Evolutionary conservation across 2,797 vertebrate species (phyloP).

Genomic region (Phaenicophaeus curvirostris): DNA sequence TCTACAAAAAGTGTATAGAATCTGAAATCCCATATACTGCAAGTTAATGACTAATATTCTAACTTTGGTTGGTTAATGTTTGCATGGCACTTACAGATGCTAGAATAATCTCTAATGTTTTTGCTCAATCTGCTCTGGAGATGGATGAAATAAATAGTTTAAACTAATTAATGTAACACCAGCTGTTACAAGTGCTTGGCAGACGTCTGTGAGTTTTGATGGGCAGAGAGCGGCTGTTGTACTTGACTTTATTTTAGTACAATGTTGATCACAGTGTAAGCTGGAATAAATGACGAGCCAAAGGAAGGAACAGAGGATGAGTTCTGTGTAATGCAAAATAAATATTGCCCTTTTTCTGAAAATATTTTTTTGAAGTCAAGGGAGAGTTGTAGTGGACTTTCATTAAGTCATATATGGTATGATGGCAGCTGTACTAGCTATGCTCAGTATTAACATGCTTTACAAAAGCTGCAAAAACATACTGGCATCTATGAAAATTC

Average conservation of each 20-base stretch:
- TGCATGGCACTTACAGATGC: constrained; percentile 99
- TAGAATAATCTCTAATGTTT: constrained; percentile 99
- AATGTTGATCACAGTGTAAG: constrained; percentile 96
- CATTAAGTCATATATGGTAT: constrained; percentile 50
- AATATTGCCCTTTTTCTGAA: constrained; percentile 74
- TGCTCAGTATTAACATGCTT: constrained; percentile 1
- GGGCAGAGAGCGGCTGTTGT: constrained; percentile 90
- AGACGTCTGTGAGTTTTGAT: constrained; percentile 99
- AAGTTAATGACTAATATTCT: constrained; percentile 88
- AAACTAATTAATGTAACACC: constrained; percentile 99
- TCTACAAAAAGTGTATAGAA: constrained; percentile 31
- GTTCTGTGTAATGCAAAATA: constrained; percentile 76
- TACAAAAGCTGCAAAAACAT: constrained; percentile 28
- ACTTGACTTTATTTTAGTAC: constrained; percentile 97
- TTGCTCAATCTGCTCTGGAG: constrained; percentile 99
- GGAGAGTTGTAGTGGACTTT: constrained; percentile 38
- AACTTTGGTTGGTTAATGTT: constrained; percentile 95
- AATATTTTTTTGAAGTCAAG: constrained; percentile 55
- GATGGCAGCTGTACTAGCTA: constrained; percentile 52
- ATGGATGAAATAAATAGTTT: constrained; percentile 99
- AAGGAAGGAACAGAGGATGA: constrained; percentile 82
- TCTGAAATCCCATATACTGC: constrained; percentile 82
- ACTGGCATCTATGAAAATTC: constrained; percentile 7
- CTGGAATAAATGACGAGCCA: constrained; percentile 94
- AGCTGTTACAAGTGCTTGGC: constrained; percentile 99